Conservation (phyloP, 2,888 invertebrate species). For the Eumerus sabulonum region DNA sequence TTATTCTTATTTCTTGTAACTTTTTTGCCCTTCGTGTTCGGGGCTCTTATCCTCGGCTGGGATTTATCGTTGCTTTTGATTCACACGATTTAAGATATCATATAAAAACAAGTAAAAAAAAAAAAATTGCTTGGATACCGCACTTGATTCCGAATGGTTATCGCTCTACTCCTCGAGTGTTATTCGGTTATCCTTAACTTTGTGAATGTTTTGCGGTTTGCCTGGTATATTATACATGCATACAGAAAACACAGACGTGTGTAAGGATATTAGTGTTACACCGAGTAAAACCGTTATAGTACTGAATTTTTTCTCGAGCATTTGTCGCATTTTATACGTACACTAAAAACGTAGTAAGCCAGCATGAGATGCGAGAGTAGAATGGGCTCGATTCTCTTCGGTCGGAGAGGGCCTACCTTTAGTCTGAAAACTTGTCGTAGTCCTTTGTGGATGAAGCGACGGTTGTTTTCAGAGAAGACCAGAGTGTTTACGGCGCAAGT, state of each 20-base stretch:
- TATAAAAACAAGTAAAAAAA: background rate
- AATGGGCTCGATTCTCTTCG: background rate
- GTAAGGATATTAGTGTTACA: slow-evolving; percentile 50
- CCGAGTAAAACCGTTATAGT: slow-evolving; percentile 64
- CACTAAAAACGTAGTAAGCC: slow-evolving; percentile 63
- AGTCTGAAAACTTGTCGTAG: slow-evolving; percentile 65
- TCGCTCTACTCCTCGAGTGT: slow-evolving; percentile 6
- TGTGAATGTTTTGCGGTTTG: slow-evolving; percentile 7
- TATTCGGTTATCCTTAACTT: background rate
- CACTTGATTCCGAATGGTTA: slow-evolving; percentile 1
- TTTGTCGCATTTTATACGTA: slow-evolving; percentile 69
- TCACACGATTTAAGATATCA: too few relatives aligned
- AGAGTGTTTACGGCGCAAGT: too few relatives aligned
- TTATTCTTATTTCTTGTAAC: slow-evolving; percentile 1
- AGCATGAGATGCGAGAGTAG: slow-evolving; percentile 24
- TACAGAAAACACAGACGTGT: slow-evolving; percentile 34
- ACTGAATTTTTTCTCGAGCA: slow-evolving; percentile 66
- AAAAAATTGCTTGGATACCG: slow-evolving; percentile 1
- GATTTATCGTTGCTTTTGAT: too few relatives aligned
- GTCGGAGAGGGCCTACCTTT: slow-evolving; percentile 59
- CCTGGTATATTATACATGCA: background rate
- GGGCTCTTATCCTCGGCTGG: too few relatives aligned
- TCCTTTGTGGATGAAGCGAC: slow-evolving; percentile 24
- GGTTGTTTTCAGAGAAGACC: too few relatives aligned
- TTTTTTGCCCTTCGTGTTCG: too few relatives aligned